Percentiles rank a stretch among this genome's conserved stretches.
These are phyloP conservation scores for Drosophila aldrichi DNA, from an alignment of 2,888 invertebrate species.

Conservation along the genomic window DNA sequence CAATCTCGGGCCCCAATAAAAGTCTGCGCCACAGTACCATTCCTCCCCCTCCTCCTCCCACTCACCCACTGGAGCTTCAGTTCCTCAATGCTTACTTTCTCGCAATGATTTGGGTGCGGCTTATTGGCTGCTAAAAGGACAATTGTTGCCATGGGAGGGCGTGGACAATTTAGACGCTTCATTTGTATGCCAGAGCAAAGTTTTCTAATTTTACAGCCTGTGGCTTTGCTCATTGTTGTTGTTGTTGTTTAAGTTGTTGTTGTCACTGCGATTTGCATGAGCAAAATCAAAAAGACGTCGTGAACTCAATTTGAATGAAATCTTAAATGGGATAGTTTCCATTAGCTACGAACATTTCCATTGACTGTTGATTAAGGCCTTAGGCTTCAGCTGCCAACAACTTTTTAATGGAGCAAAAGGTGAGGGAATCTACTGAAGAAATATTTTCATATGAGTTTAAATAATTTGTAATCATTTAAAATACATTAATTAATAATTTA, in stretches of 20 bases:
- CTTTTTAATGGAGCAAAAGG: too few relatives aligned
- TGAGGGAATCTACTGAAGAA: too few relatives aligned
- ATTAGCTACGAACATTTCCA: background rate
- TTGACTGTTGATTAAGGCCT: background rate
- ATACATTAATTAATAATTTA: background rate
- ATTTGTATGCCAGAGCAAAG: conserved; percentile 58
- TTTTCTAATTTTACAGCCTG: conserved; percentile 48
- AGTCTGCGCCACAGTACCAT: conserved; percentile 32
- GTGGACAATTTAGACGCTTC: conserved; percentile 48
- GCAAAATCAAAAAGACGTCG: conserved; percentile 25
- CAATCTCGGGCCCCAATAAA: conserved; percentile 47
- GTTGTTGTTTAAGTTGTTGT: background rate
- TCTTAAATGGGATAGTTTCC: background rate
- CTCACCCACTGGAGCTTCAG: conserved; percentile 9
- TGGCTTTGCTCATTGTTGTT: conserved; percentile 23
- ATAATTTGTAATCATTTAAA: background rate
- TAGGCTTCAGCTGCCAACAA: too few relatives aligned
- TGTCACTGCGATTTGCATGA: conserved; percentile 5
- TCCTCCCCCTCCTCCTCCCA: conserved; percentile 1
- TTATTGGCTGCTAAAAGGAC: conserved; percentile 62
- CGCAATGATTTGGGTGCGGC: conserved; percentile 44
- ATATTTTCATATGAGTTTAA: background rate
- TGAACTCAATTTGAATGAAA: conserved; percentile 34
- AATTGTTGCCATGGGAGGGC: conserved; percentile 26
- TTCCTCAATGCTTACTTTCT: conserved; percentile 30